These are phyloP conservation scores for Pantherophis alleghaniensis DNA, from an alignment of 2,797 vertebrate genomes.

Conservation along the genomic window DNA sequence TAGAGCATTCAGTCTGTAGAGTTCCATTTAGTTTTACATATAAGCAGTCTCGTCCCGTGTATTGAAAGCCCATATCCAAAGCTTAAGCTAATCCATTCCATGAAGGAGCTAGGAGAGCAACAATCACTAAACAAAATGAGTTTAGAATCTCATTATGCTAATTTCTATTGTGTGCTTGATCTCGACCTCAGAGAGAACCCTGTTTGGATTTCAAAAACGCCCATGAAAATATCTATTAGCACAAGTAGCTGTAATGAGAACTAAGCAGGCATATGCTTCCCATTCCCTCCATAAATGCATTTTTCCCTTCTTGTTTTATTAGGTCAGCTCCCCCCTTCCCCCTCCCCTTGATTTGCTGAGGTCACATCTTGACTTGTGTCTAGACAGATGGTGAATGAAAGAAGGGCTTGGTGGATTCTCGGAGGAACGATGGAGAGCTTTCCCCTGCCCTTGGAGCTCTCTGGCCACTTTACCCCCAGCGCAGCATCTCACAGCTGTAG, in stretches of 20 bases:
- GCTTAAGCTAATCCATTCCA: background rate
- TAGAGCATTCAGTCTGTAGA: background rate
- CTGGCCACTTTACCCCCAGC: slow-evolving; percentile 53
- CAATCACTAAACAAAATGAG: background rate
- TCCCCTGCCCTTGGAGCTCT: slow-evolving; percentile 62
- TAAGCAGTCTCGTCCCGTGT: background rate
- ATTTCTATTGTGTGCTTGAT: slow-evolving; percentile 1
- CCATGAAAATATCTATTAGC: background rate
- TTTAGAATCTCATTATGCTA: background rate
- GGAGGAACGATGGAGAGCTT: slow-evolving; percentile 68
- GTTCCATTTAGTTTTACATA: background rate
- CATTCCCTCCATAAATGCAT: slow-evolving; percentile 29
- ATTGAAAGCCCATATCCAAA: background rate
- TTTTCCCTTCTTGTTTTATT: slow-evolving; percentile 25
- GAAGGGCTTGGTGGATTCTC: slow-evolving; percentile 64
- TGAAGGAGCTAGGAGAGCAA: slow-evolving; percentile 24
- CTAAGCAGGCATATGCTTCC: slow-evolving; percentile 43
- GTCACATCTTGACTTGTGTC: slow-evolving; percentile 59
- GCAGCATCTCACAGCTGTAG: slow-evolving; percentile 57
- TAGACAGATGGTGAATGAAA: slow-evolving; percentile 71
- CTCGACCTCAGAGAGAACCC: background rate
- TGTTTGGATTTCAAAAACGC: background rate
- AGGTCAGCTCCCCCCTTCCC: slow-evolving; percentile 43
- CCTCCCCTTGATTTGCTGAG: slow-evolving; percentile 39
- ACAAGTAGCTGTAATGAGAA: slow-evolving; percentile 28